Base-by-base conservation (phyloP, 1,140 invertebrate genomes). In the Neodiprion pinetum region DNA sequence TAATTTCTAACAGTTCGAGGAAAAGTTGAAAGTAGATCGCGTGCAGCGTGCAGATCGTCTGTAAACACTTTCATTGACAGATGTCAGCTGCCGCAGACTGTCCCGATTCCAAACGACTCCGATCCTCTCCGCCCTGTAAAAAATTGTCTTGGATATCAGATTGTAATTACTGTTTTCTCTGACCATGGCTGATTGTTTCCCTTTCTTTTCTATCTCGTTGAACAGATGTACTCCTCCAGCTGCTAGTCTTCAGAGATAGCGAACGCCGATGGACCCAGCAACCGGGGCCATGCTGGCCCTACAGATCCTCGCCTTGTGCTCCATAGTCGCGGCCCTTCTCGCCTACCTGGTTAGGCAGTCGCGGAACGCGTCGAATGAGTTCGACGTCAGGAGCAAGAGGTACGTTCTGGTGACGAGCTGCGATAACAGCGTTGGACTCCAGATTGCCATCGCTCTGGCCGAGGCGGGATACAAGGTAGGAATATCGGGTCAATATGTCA, bases 331-430 rank as follows among this genome's bases (percentile, higher is more conserved):
- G 1, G 94, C 94, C 9, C 89, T 95, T 75, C 86, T 95, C 72
- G 88, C 94, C 74, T 95, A 95, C 80, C 85, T 95, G 73, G 88
- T 95, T 80, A 90, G 93, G 80, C 94, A 94, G 85, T 93, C 94
- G 48, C 89, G 91, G 76, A 90, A 90, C 23, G 91, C 92, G 8
- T 79, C 75, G 66, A 84, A 85, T 28, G 86, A 86, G 71, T 86
- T 81, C 74, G 83, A 85, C 74, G 82, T 84, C 49, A 81, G 84
- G 23, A 82, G 81, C 75, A 87, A 83, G 78, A 82, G 87, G 21
- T 86, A 88, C 40, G 92, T 95, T 9, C 88, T 95, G 48, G 91
- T 95, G n/a, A 95, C 94, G 5, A 94, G 91, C 48, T 93, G 93
- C 71, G 94, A 95, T 76, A 94, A 93, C 67, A 92, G 92, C 8